phyloP scores from a whole-genome alignment of 2,888 invertebrate species.

The Phanerotoma sp. region DNA sequence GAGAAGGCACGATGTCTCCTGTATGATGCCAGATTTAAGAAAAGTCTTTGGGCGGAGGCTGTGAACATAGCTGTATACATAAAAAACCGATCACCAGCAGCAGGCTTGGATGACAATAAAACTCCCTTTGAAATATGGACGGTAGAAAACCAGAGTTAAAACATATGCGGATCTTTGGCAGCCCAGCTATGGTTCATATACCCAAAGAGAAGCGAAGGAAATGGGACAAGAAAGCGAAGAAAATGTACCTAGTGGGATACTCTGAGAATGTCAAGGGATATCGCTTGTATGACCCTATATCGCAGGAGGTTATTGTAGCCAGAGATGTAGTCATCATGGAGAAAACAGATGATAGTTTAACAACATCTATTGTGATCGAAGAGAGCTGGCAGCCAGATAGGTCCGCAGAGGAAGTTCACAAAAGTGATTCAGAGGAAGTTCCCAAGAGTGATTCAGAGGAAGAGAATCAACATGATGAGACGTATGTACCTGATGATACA shows the following conservation, averaged over 20 bases:
- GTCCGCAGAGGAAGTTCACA: too few relatives aligned
- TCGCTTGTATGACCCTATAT: neutral
- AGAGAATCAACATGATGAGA: too few relatives aligned
- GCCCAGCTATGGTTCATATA: conserved; percentile 16
- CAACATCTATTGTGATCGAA: too few relatives aligned
- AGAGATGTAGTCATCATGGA: too few relatives aligned
- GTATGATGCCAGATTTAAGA: conserved; percentile 12
- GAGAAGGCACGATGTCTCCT: conserved; percentile 34
- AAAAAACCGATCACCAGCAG: conserved; percentile 30
- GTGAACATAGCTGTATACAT: conserved; percentile 32
- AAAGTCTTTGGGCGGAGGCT: conserved; percentile 31
- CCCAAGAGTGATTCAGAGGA: too few relatives aligned
- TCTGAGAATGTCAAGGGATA: conserved; percentile 8
- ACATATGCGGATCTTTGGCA: conserved; percentile 13
- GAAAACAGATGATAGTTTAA: too few relatives aligned
- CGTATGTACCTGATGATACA: too few relatives aligned
- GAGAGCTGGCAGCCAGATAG: too few relatives aligned
- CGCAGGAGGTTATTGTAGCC: too few relatives aligned
- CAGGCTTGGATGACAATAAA: conserved; percentile 18
- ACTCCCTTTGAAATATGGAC: too few relatives aligned
- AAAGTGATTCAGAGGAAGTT: too few relatives aligned
- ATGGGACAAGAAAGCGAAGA: conserved; percentile 11
- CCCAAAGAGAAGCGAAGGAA: conserved; percentile 14
- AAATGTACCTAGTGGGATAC: conserved; percentile 25
- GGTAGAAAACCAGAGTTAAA: conserved; percentile 9